Evolutionary conservation across 2,113 vertebrate species (phyloP).

Genomic region (Xiphophorus hellerii): DNA sequence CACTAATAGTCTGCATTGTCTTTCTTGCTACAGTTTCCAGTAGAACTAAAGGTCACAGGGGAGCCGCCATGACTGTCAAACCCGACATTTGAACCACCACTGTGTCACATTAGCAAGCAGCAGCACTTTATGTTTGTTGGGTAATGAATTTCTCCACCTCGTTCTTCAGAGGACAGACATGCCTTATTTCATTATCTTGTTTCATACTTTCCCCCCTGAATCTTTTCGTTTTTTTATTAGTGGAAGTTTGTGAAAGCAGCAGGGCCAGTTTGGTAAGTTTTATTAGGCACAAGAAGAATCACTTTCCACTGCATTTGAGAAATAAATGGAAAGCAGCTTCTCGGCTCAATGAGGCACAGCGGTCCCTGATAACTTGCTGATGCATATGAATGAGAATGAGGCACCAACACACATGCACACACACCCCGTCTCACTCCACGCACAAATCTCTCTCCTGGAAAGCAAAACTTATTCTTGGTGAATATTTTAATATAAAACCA

Average conservation of each 20-base stretch:
- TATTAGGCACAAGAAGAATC: slow-evolving; percentile 54
- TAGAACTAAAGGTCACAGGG: slow-evolving; percentile 28
- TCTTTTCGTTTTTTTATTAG: slow-evolving; percentile 19
- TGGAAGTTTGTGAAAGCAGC: slow-evolving; percentile 39
- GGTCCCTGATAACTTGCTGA: slow-evolving; percentile 73
- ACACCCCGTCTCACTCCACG: background rate
- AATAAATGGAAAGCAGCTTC: slow-evolving; percentile 71
- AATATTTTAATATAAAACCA: slow-evolving; percentile 50
- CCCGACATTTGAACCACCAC: background rate
- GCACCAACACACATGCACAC: background rate
- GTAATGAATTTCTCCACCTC: slow-evolving; percentile 38
- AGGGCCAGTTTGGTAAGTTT: slow-evolving; percentile 46
- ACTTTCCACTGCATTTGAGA: slow-evolving; percentile 57
- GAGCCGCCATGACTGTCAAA: slow-evolving; percentile 15
- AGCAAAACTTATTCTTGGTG: slow-evolving; percentile 55
- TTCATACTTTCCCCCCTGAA: slow-evolving; percentile 34
- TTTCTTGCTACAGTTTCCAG: slow-evolving; percentile 12
- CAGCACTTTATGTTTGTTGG: slow-evolving; percentile 4
- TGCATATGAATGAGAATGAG: slow-evolving; percentile 69
- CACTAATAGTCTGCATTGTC: slow-evolving; percentile 21
- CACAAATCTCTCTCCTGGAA: slow-evolving; percentile 30
- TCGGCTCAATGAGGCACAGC: slow-evolving; percentile 72
- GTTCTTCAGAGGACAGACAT: background rate
- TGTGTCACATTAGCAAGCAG: slow-evolving; percentile 25
- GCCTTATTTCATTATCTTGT: slow-evolving; percentile 31